Evolutionary conservation across 2,888 invertebrate genomes (phyloP), one percentile per base, ranked within the genome.

Genomic region (Notodromas monacha): DNA sequence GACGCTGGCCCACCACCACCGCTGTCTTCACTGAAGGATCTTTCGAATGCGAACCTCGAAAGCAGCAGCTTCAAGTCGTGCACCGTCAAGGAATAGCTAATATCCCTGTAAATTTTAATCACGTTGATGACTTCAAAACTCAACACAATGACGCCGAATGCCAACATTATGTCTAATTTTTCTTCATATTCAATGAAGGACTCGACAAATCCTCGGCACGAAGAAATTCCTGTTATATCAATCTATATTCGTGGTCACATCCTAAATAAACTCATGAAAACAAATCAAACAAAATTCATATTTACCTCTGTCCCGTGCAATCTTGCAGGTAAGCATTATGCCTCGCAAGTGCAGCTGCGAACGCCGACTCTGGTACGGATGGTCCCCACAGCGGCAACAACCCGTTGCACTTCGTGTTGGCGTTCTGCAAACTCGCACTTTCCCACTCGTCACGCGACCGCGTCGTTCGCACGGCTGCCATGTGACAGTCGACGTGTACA

Each of bases 401-500:
- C 0, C 89, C 89, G 51, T 96, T 96, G 52, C 92, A 92, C 38
- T 74, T 70, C 0, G 89, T 92, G 45, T 89, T 89, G 2, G 86
- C 86, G 50, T 96, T 96, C 52, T 92, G 92, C 26, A 96, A 55
- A 4, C 84, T 79, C 0, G 92, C 92, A 35, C 81, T 76, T 47
- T 89, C 89, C 92, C 89, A 92, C 50, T 92, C 89, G 42, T 89
- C 86, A 34, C 89, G 61, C 12, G 56, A 60, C 12, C 65, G 51
- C 1, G 64, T 62, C 38, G 61, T 49, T 48, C 79, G 59, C 30
- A 92, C 86, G 14, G 92, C 92, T 2, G 77, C 74, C 60, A 81
- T 77, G 51, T 96, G 92, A 45, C 92, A 96, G 49, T 92, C 92
- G 3, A 89, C 70, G 50, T 96, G 92, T 14, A 92, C 84, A 21